Evolutionary conservation across 2,113 vertebrate genomes (phyloP).

Genomic region (Pongo abelii): DNA sequence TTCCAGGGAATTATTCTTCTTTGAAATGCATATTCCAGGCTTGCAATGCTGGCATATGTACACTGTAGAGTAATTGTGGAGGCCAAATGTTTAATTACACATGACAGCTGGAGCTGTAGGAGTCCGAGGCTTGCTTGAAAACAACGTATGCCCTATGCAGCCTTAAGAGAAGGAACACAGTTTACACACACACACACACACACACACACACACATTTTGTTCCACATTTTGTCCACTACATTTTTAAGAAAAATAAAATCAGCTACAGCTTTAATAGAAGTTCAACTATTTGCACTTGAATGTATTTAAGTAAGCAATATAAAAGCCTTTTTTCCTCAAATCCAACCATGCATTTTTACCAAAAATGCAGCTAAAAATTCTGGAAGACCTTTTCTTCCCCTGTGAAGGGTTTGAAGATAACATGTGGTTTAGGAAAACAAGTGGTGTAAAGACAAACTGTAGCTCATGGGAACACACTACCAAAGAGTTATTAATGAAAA

Average conservation of each 20-base stretch:
- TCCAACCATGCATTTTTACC: constrained; percentile 54
- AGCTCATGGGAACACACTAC: neutral
- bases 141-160: constrained; percentile 88
- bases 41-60: constrained; percentile 95
- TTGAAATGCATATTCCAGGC: constrained; percentile 97
- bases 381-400: constrained; percentile 1
- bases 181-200: constrained; percentile 61
- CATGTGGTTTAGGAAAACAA: constrained; percentile 37
- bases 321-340: constrained; percentile 26
- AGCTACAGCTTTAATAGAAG: constrained; percentile 71
- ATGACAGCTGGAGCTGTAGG: constrained; percentile 97
- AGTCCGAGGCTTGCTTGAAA: constrained; percentile 91
- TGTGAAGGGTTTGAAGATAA: neutral
- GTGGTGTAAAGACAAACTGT: neutral
- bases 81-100: constrained; percentile 99
- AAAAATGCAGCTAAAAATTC: constrained; percentile 23
- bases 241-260: constrained; percentile 46
- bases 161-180: constrained; percentile 86
- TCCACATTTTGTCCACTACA: constrained; percentile 78
- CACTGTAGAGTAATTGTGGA: constrained; percentile 96
- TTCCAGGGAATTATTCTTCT: constrained; percentile 94
- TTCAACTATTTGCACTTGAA: constrained; percentile 77
- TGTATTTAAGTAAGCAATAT: constrained; percentile 63
- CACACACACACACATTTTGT: neutral
- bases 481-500: constrained; percentile 24